A percentile compares a stretch with the other conserved stretches of the same genome.
These are phyloP conservation scores for Drosophila pegasa DNA, from an alignment of 2,888 invertebrate genomes.

Conservation along the genomic window DNA sequence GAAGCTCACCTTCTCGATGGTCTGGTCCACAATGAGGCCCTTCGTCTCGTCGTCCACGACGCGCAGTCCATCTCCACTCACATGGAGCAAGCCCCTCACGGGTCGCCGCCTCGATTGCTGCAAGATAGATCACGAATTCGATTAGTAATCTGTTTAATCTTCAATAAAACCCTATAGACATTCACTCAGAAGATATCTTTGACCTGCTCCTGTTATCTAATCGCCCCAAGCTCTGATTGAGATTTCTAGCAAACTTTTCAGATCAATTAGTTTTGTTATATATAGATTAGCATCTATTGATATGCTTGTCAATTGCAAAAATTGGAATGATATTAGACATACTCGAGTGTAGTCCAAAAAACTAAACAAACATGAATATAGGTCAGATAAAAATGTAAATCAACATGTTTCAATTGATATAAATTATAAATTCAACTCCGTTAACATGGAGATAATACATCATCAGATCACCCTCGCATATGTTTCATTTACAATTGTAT, in stretches of 20 bases:
- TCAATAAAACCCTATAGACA: background rate
- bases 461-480: too few species aligned
- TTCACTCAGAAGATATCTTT: background rate
- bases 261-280: background rate
- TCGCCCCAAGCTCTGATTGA: background rate
- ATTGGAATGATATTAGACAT: background rate
- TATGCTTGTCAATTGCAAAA: background rate
- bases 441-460: too few species aligned
- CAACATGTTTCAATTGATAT: background rate
- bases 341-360: background rate
- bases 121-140: slow-evolving; percentile 62
- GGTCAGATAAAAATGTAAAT: background rate
- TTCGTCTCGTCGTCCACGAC: slow-evolving; percentile 99
- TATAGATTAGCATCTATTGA: background rate
- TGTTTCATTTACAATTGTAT: too few species aligned
- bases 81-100: slow-evolving; percentile 94
- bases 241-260: background rate
- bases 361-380: background rate
- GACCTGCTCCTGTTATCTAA: background rate
- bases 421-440: background rate
- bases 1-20: slow-evolving; percentile 99
- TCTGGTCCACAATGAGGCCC: slow-evolving; percentile 99
- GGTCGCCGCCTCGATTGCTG: slow-evolving; percentile 95
- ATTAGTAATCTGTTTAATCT: background rate
- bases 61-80: slow-evolving; percentile 97